Percentiles rank a stretch among this genome's conserved stretches.
phyloP scores from a whole-genome alignment of 2,113 vertebrate genomes.

The Nannobrachium achirus region DNA sequence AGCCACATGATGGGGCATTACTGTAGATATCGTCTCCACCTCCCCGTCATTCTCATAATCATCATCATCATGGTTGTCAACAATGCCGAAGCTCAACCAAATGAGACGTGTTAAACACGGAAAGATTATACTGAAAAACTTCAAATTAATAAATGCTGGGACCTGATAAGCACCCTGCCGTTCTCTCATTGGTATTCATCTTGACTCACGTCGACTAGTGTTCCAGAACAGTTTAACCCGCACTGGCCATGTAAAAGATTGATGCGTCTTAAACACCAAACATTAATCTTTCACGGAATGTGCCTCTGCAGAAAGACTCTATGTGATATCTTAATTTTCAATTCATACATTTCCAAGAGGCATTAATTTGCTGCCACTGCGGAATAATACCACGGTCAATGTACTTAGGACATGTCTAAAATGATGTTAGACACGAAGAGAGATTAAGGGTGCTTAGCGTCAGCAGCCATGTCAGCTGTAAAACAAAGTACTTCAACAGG shows the following conservation, averaged over 20 bases:
- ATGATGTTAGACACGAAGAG: slow-evolving; percentile 18
- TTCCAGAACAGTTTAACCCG: slow-evolving; percentile 57
- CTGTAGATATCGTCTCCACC: neutral
- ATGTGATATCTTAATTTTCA: slow-evolving; percentile 40
- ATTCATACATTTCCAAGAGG: slow-evolving; percentile 33
- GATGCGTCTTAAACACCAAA: slow-evolving; percentile 63
- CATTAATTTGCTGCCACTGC: slow-evolving; percentile 38
- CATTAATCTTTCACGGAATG: slow-evolving; percentile 66
- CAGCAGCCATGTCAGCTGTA: too few relatives aligned
- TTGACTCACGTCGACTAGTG: neutral
- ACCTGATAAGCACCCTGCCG: neutral
- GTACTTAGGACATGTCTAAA: slow-evolving; percentile 12
- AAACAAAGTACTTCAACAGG: too few relatives aligned
- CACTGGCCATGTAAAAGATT: slow-evolving; percentile 62
- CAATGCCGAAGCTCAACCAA: neutral
- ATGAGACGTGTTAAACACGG: neutral
- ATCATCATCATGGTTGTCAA: slow-evolving; percentile 5
- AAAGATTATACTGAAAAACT: neutral
- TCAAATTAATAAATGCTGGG: too few relatives aligned
- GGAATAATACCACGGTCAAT: slow-evolving; percentile 18
- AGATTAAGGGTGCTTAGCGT: slow-evolving; percentile 14
- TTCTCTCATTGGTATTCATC: slow-evolving; percentile 56
- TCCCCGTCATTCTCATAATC: slow-evolving; percentile 6
- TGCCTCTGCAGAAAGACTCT: slow-evolving; percentile 39
- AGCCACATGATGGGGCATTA: neutral